Conservation (phyloP, 2,113 vertebrate species). For the Chaenogobius annularis region DNA sequence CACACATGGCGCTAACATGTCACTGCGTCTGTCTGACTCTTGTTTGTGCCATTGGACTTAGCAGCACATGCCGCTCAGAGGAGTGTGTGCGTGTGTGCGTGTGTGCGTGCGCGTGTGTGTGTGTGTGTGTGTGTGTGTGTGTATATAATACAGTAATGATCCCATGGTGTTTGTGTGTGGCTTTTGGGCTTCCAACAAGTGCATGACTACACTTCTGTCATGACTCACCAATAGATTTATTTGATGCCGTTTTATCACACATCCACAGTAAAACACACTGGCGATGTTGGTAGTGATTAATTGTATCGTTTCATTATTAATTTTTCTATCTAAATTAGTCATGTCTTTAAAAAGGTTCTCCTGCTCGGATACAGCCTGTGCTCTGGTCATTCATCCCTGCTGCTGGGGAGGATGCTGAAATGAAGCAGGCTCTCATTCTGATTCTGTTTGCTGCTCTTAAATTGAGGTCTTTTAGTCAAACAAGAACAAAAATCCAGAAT, state of each 20-base stretch:
- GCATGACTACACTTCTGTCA: constrained; percentile 65
- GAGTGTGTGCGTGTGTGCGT: constrained; percentile 41
- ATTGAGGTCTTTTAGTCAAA: no score
- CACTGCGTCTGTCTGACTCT: constrained; percentile 30
- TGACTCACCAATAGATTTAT: constrained; percentile 70
- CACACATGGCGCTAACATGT: constrained; percentile 26
- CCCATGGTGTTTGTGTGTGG: constrained; percentile 7
- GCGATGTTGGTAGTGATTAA: constrained; percentile 21
- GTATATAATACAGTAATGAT: constrained; percentile 20
- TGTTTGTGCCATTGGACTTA: constrained; percentile 35
- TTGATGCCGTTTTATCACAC: constrained; percentile 31
- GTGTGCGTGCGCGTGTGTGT: no score
- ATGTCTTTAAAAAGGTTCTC: constrained; percentile 30
- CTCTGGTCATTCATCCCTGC: constrained; percentile 16
- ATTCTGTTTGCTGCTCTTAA: no score
- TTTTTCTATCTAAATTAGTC: constrained; percentile 25
- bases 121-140: no score
- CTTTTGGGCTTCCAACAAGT: constrained; percentile 54
- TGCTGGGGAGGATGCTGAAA: no score
- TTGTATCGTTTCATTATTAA: constrained; percentile 18
- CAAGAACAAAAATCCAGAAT: no score
- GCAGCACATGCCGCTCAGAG: constrained; percentile 39
- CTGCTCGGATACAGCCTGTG: constrained; percentile 53
- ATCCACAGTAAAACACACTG: constrained; percentile 33
- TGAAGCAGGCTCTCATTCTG: no score